Percentiles rank a stretch among this genome's conserved stretches.
phyloP scores from a whole-genome alignment of 2,888 invertebrate species.

The Colostygia pectinataria region DNA sequence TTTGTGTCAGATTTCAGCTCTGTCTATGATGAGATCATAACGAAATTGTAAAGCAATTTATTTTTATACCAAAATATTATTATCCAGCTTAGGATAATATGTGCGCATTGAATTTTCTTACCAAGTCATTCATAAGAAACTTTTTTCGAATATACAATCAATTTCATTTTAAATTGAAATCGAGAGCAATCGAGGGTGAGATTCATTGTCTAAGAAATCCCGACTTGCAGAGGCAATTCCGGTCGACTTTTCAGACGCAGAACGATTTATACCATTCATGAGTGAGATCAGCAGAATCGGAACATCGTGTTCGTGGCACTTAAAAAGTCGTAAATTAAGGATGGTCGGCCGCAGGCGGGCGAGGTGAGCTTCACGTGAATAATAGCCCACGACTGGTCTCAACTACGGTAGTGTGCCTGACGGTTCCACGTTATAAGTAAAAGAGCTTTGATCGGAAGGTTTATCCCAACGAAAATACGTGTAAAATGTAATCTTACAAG shows the following conservation, averaged over 20 bases:
- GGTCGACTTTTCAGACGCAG: constrained; percentile 34
- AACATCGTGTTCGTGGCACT: constrained; percentile 64
- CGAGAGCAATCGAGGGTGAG: constrained; percentile 32
- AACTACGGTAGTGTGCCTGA: constrained; percentile 3
- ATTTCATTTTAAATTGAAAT: constrained; percentile 26
- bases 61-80: not conserved
- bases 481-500: too few species aligned
- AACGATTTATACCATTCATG: constrained; percentile 48
- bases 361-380: constrained; percentile 58
- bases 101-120: constrained; percentile 1
- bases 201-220: constrained; percentile 36
- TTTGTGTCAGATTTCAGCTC: too few species aligned
- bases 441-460: not conserved
- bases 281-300: constrained; percentile 50
- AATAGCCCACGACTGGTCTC: constrained; percentile 45
- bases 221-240: constrained; percentile 33
- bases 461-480: not conserved
- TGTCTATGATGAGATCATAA: too few species aligned
- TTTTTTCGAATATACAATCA: constrained; percentile 8
- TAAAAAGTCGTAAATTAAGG: constrained; percentile 70
- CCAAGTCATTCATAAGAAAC: constrained; percentile 4
- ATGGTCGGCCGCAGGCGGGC: constrained; percentile 49
- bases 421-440: constrained; percentile 3
- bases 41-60: not conserved
- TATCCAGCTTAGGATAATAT: not conserved